Percentiles rank a stretch among this genome's conserved stretches.
These are phyloP conservation scores for Malurus alboscapulatus DNA, from an alignment of 2,113 vertebrate species.

Conservation along the genomic window DNA sequence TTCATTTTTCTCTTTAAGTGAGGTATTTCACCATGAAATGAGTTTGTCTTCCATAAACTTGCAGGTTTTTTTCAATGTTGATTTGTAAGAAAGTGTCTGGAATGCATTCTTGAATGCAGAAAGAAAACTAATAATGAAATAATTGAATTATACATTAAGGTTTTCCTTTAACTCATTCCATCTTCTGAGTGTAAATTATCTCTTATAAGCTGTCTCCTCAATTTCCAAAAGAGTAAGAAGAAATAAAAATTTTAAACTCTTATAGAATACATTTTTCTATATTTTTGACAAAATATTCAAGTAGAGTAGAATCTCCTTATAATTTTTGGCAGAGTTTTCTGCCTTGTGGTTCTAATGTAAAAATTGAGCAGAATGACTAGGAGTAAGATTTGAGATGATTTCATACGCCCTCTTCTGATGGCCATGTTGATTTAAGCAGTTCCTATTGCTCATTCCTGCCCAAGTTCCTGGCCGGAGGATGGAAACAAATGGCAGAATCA, in stretches of 20 bases:
- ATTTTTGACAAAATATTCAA: not conserved
- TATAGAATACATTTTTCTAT: not conserved
- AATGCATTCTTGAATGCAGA: not conserved
- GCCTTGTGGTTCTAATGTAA: not conserved
- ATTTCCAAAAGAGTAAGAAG: not conserved
- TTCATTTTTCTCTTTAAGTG: not conserved
- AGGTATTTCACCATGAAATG: not conserved
- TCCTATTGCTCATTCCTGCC: constrained; percentile 43
- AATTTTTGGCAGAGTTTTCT: not conserved
- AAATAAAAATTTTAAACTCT: not conserved
- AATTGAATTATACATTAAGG: not conserved
- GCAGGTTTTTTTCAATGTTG: not conserved
- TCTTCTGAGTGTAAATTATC: not conserved
- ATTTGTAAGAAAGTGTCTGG: not conserved
- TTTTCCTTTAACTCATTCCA: not conserved
- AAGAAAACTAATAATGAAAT: not conserved
- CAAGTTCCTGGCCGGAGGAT: not conserved
- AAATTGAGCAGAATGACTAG: not conserved
- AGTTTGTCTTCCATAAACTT: not conserved
- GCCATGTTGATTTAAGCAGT: constrained; percentile 41
- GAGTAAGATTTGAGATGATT: constrained; percentile 15
- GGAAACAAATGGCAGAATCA: constrained; percentile 42
- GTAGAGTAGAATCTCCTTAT: not conserved
- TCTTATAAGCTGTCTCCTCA: not conserved
- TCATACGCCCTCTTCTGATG: constrained; percentile 12